Base-by-base conservation (phyloP, 1,140 invertebrate species). In the Popillia japonica region DNA sequence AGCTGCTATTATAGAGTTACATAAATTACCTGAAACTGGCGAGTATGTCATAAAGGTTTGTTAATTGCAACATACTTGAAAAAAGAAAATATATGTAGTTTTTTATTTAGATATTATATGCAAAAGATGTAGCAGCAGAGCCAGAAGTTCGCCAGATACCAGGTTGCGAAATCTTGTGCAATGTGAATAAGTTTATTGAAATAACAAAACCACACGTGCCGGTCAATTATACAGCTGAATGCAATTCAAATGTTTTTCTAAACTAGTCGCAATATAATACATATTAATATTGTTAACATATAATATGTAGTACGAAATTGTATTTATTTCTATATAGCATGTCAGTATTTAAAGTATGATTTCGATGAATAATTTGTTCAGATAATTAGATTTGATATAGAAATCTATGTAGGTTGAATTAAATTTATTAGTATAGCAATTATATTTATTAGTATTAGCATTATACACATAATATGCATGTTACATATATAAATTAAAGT, bases 11-110 rank as follows among this genome's bases (percentile, higher is more conserved):
- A 17, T 87, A 8, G 87, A 88, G 79, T 78, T 88, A 17, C 83
- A 84, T 78, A 79, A 82, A 55, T 78, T 92, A 40, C 92, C 90
- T 81, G 90, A 90, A 3, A 90, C 88, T 8, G 93, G 95, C 83
- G 94, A 95, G 83, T 91, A 91, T 72, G 94, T 92, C 40, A 86
- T 95, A 14, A 78, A 78, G 48, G 79, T 80, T 41, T 41, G 55
- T 75, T 10, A 64, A 0, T 23, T 64, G 8, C 10, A 2, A 22
- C 68, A 20, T 73, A 27, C 10, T 17, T 64, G 1, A 6, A 64
- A 22, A 11, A 61, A 3, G 14, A 2, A 14, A n/a, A 22, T 48
- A 23, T 68, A 23, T 59, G 7, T 48, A n/a, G n/a, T 48, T 48
- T 48, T 64, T 55, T 42, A 75, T 79, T n/a, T 73, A 83, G 83